Base-by-base conservation (phyloP, 2,797 vertebrate species). In the Enteromius paludinosus region DNA sequence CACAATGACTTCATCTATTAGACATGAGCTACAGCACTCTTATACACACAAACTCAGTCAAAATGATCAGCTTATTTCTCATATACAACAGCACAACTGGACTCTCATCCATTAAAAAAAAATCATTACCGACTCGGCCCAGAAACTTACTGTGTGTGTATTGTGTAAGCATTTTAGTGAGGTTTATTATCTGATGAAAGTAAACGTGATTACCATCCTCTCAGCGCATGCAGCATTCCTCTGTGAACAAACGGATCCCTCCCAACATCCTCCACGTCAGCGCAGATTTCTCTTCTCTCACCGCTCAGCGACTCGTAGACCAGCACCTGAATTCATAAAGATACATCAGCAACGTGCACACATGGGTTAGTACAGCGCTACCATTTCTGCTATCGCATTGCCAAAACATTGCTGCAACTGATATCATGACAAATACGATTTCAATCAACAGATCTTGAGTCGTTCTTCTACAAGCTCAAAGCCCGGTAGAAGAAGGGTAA, bases 171-270 rank as follows among this genome's bases (percentile, higher is more conserved):
- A 17, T 61, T 70, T 33, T 47, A 38, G 30, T 25, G 41, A 47
- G 28, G 20, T 23, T 20, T 35, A 56, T 74, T 41, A 11, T 66
- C 25, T 56, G 45, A 68, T 41, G 20, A n/a, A 47, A 77, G 64
- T 43, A 71, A 52, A 78, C 18, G 17, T 86, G 85, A 95, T 96
- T 95, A 97, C 96, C 96, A 96, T 93, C 96, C 96, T 91, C 95
- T 93, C 88, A 95, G 92, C 86, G 96, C 93, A 86, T 89, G 94
- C 83, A 97, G 89, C 7, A 94, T 89, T 5, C 92, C 90, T 86
- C 94, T 94, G 78, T 89, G 68, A 7, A 91, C 91, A 89, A 95
- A 94, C 54, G 88, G 80, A 93, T 94, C 94, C 0, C 88, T 90
- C 1, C 91, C 91, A 54, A 93, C 84, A 90, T 96, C 94, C 43